These are phyloP conservation scores for Percopsis omiscomaycus DNA, from an alignment of 2,797 vertebrate species.

Conservation along the genomic window DNA sequence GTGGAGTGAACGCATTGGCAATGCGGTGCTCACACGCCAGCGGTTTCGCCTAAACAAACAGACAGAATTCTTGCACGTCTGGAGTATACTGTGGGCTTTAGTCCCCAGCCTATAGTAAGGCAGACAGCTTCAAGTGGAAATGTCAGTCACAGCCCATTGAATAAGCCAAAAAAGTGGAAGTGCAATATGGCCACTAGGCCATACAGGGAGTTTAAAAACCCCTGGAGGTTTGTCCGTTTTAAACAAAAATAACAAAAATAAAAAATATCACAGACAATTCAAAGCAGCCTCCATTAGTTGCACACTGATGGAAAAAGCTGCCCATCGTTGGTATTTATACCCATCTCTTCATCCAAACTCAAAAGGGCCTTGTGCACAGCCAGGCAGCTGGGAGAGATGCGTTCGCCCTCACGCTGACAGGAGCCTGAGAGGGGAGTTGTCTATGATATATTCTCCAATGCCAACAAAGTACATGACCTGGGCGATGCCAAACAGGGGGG, in stretches of 20 bases:
- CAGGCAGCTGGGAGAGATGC: not conserved
- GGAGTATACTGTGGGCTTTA: not conserved
- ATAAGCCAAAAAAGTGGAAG: slow-evolving; percentile 61
- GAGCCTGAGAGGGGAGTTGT: slow-evolving; percentile 69
- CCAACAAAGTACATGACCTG: slow-evolving; percentile 86
- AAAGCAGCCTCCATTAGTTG: slow-evolving; percentile 19
- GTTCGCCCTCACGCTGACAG: slow-evolving; percentile 47
- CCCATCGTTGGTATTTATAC: slow-evolving; percentile 33
- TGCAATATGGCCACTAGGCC: slow-evolving; percentile 61
- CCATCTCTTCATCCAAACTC: slow-evolving; percentile 3
- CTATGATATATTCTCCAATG: slow-evolving; percentile 81
- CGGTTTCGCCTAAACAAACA: too few species aligned
- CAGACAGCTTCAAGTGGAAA: slow-evolving; percentile 66
- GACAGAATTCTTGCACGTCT: too few species aligned
- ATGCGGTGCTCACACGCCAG: too few species aligned
- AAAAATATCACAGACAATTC: slow-evolving; percentile 18
- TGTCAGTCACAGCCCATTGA: slow-evolving; percentile 38
- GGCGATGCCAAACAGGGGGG: slow-evolving; percentile 84
- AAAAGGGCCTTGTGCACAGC: slow-evolving; percentile 15
- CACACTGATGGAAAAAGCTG: slow-evolving; percentile 63
- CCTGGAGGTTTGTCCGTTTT: slow-evolving; percentile 5
- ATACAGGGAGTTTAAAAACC: slow-evolving; percentile 28
- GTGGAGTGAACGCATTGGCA: too few species aligned
- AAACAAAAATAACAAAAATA: too few species aligned
- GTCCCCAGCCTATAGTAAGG: slow-evolving; percentile 36